Evolutionary conservation across 2,113 vertebrate genomes (phyloP).

Genomic region (Pycnonotus jocosus): DNA sequence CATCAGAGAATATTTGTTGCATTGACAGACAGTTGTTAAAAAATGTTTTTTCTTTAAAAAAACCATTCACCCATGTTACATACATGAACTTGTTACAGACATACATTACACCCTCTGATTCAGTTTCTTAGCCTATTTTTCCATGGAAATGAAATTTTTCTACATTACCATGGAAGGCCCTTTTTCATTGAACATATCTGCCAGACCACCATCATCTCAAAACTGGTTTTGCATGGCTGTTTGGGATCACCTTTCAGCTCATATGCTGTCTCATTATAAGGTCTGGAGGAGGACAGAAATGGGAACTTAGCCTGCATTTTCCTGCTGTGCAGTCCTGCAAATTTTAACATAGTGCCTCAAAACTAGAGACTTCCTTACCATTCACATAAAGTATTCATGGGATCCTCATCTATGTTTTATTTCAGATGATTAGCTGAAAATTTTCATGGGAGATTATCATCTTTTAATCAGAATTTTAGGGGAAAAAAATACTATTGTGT

Average conservation of each 20-base stretch:
- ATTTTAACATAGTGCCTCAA: neutral
- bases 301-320: neutral
- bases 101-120: neutral
- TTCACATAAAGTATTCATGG: neutral
- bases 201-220: neutral
- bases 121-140: neutral
- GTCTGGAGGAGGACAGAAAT: neutral
- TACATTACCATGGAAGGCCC: neutral
- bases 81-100: neutral
- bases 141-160: neutral
- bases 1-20: neutral
- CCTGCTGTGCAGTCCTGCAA: neutral
- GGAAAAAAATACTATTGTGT: neutral
- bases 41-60: neutral
- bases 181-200: neutral
- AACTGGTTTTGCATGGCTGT: neutral
- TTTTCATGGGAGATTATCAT: neutral
- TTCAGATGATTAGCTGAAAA: neutral
- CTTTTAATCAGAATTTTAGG: neutral
- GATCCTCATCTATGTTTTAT: constrained; percentile 8
- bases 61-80: neutral
- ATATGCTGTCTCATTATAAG: neutral
- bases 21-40: neutral
- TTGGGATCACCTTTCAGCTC: constrained; percentile 10
- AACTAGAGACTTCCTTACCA: neutral